Evolutionary conservation across 2,888 invertebrate genomes (phyloP).

Genomic region (Empis livida): DNA sequence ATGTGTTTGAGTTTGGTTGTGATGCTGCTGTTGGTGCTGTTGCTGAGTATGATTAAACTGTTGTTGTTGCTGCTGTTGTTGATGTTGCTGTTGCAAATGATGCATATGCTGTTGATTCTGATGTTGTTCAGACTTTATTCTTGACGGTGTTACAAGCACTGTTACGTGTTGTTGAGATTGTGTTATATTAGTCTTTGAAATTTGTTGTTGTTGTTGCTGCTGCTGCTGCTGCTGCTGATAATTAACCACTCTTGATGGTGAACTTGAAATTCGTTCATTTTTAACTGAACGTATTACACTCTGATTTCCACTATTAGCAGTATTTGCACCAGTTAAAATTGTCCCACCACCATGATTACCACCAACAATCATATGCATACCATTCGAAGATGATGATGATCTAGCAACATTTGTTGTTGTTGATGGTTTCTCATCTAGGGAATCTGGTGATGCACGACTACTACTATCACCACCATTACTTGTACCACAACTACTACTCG

Average conservation of each 20-base stretch:
- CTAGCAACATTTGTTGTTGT: conserved; percentile 14
- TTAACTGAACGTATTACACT: conserved; percentile 36
- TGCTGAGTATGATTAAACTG: conserved; percentile 26
- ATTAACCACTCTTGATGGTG: conserved; percentile 30
- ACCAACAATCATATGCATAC: background rate
- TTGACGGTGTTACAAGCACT: conserved; percentile 40
- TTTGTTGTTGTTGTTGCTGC: too few relatives aligned
- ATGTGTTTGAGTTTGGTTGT: conserved; percentile 22
- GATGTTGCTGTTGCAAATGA: conserved; percentile 26
- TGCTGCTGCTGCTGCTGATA: conserved; percentile 26
- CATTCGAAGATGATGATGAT: conserved; percentile 1
- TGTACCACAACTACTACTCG: conserved; percentile 20
- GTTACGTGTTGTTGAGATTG: conserved; percentile 35
- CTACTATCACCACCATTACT: conserved; percentile 26
- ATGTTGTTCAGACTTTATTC: conserved; percentile 34
- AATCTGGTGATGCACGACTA: conserved; percentile 34
- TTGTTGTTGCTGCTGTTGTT: conserved; percentile 24
- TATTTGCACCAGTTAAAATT: conserved; percentile 11
- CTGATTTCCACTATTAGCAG: conserved; percentile 22
- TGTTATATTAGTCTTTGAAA: conserved; percentile 18
- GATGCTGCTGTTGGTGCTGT: conserved; percentile 23
- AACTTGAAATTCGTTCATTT: conserved; percentile 31
- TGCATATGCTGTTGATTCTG: conserved; percentile 22
- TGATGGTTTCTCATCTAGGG: conserved; percentile 31
- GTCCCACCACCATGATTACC: background rate